Conservation (phyloP, 2,113 vertebrate species). For the Entosphenus tridentatus region DNA sequence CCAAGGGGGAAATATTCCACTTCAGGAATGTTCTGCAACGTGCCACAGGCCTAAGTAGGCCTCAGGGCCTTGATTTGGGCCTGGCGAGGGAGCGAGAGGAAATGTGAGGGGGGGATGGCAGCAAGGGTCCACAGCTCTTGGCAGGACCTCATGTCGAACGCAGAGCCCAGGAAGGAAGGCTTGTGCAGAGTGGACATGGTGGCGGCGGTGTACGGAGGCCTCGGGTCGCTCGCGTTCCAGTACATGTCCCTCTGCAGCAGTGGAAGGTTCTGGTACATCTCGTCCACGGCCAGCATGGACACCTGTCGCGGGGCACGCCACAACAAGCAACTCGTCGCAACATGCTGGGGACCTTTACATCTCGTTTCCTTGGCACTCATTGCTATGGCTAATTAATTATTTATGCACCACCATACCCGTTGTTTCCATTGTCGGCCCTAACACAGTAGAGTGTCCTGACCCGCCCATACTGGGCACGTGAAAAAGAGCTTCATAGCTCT, state of each 20-base stretch:
- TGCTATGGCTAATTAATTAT: neutral
- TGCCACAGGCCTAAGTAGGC: too few relatives aligned
- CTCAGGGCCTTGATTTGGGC: too few relatives aligned
- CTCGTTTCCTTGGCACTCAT: neutral
- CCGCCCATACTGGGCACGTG: too few relatives aligned
- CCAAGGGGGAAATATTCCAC: too few relatives aligned
- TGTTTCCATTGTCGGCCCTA: neutral
- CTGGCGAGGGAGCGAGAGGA: too few relatives aligned
- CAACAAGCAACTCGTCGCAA: too few relatives aligned
- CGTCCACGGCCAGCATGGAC: conserved; percentile 73
- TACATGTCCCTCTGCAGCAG: conserved; percentile 50
- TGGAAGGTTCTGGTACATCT: conserved; percentile 58
- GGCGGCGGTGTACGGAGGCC: conserved; percentile 52
- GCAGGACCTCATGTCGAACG: conserved; percentile 51
- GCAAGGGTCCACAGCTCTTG: too few relatives aligned
- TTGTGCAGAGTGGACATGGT: conserved; percentile 43
- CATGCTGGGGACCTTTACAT: neutral
- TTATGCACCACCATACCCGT: too few relatives aligned
- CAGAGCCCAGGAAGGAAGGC: conserved; percentile 64
- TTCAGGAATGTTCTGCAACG: too few relatives aligned
- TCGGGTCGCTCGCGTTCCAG: conserved; percentile 52
- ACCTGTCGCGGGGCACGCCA: conserved; percentile 23
- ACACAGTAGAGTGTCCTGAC: too few relatives aligned
- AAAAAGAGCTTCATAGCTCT: too few relatives aligned
- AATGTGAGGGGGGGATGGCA: too few relatives aligned